Conservation (phyloP, 2,113 vertebrate genomes). For the Illadopsis cleaveri region DNA sequence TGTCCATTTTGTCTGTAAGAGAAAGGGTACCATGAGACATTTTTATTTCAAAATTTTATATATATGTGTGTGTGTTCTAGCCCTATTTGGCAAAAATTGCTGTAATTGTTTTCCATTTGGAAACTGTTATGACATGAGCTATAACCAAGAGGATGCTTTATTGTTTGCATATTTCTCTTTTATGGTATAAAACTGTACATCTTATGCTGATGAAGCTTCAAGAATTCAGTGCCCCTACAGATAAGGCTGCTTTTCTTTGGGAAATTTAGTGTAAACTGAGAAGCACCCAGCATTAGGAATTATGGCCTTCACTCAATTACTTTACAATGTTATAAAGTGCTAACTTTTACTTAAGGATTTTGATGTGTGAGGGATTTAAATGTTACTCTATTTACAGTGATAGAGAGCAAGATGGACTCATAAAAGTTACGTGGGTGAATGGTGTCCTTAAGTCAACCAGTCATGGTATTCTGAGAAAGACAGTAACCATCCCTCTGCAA, state of each 20-base stretch:
- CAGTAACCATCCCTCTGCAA: background rate
- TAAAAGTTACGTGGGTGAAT: background rate
- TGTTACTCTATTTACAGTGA: background rate
- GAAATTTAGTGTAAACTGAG: background rate
- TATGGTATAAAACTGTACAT: background rate
- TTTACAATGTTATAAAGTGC: background rate
- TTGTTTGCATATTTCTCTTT: background rate
- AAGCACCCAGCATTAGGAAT: background rate
- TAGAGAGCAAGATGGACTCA: background rate
- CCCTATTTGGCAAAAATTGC: background rate
- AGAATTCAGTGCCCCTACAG: background rate
- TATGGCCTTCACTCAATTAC: background rate
- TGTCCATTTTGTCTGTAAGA: background rate
- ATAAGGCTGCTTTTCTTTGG: background rate
- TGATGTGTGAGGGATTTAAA: background rate
- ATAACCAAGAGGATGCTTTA: background rate
- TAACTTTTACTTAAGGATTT: background rate
- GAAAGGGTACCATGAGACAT: accelerated
- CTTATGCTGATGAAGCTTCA: background rate
- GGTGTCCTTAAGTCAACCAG: background rate
- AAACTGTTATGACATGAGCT: background rate
- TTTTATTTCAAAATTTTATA: background rate
- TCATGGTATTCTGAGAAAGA: background rate
- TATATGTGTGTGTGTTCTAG: background rate
- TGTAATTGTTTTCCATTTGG: background rate